Evolutionary conservation across 1,140 invertebrate species (phyloP).

Genomic region (Wiebesia pumilae): DNA sequence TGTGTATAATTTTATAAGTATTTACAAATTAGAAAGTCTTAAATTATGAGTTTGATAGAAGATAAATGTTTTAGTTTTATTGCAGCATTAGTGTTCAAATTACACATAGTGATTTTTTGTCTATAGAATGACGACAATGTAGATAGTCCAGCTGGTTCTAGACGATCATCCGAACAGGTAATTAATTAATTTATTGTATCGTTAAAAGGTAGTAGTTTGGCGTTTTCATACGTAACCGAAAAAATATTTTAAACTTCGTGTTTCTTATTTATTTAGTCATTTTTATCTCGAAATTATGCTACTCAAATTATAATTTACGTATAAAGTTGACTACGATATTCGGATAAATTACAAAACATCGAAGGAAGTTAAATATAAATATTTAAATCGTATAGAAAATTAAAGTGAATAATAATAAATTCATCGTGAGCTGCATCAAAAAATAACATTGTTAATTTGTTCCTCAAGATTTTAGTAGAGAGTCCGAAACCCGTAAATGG

Average conservation of each 20-base stretch:
- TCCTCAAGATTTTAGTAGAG: conserved; percentile 59
- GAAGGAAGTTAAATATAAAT: too few relatives aligned
- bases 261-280: too few relatives aligned
- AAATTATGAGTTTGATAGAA: too few relatives aligned
- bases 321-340: too few relatives aligned
- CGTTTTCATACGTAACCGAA: not conserved
- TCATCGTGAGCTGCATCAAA: too few relatives aligned
- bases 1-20: too few relatives aligned
- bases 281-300: too few relatives aligned
- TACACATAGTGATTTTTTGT: conserved; percentile 28
- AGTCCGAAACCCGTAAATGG: conserved; percentile 68
- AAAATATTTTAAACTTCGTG: not conserved
- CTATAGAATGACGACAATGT: conserved; percentile 72
- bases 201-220: not conserved
- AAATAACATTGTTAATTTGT: not conserved
- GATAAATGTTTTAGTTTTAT: not conserved
- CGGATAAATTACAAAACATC: too few relatives aligned
- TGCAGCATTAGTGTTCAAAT: not conserved
- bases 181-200: conserved; percentile 29
- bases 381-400: too few relatives aligned
- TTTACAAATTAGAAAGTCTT: too few relatives aligned
- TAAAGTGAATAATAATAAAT: too few relatives aligned
- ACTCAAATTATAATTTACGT: too few relatives aligned
- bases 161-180: conserved; percentile 73
- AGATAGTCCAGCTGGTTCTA: conserved; percentile 72